Evolutionary conservation across 2,113 vertebrate genomes (phyloP), one percentile per base, ranked within the genome.

Genomic region (Rhinolophus ferrumequinum): DNA sequence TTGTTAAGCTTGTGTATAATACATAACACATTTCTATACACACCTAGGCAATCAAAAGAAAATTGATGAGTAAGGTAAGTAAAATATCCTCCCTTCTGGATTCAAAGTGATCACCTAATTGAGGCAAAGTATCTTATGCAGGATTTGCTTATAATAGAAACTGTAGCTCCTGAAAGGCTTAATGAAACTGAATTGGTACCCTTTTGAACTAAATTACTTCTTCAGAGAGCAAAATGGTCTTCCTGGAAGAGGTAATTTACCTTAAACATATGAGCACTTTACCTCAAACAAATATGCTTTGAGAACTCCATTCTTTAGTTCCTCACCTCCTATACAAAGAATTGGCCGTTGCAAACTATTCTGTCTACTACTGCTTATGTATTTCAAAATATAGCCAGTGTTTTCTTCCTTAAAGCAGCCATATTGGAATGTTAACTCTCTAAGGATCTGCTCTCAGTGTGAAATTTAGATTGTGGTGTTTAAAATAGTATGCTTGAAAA

Each of bases 131-230:
- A 88, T 69, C 79, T 96, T 88, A 62, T 72, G 44, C 44, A 86
- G 47, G 62, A 96, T 97, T 98, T 97, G 85, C 92, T 89, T 95
- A 86, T 92, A 97, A 97, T 94, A 97, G 86, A 91, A 97, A 95
- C 86, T 75, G 28, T 79, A 97, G 56, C 73, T 94, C 58, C 64
- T 93, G 62, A 96, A 96, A 97, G 50, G 72, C 52, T 97, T 97
- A 97, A 97, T 97, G 62, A 93, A 70, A 93, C 67, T 93, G 96
- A 97, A 96, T 98, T 83, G 79, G 67, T 95, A 93, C 62, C 79
- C 89, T 96, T 97, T 97, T 91, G 89, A 93, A 95, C 91, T 89
- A 95, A 98, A 97, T 97, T 93, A 97, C 73, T 96, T 89, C 85
- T 96, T 97, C 38, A 89, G 82, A 93, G 79, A 95, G 75, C n/a